phyloP scores from a whole-genome alignment of 37 sponge, comb jelly and placozoan genomes.

The Lycopodina hypogea region DNA sequence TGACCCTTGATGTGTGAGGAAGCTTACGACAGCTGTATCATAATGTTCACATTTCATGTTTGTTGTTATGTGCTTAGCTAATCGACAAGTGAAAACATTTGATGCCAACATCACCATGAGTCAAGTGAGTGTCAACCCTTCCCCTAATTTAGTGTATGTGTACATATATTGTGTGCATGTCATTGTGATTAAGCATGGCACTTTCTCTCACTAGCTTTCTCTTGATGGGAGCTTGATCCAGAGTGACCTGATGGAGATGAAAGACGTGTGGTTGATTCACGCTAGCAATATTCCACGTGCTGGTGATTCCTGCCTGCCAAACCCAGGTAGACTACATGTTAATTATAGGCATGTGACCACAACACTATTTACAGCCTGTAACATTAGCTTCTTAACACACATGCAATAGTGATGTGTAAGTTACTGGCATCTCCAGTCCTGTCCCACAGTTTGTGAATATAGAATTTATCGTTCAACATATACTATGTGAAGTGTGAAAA shows the following conservation, averaged over 20 bases:
- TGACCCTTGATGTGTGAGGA: neutral
- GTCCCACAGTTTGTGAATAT: no score
- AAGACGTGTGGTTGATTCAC: slow-evolving; percentile 61
- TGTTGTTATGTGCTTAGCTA: slow-evolving; percentile 1
- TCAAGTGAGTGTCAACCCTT: slow-evolving; percentile 37
- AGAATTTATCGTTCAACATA: no score
- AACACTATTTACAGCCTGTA: neutral
- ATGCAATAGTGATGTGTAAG: slow-evolving; percentile 2
- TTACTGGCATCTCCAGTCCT: no score
- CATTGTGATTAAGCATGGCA: no score
- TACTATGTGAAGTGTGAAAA: no score
- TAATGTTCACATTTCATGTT: neutral
- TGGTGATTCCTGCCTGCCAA: slow-evolving; percentile 63
- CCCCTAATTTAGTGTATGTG: neutral
- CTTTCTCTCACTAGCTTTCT: slow-evolving; percentile 32
- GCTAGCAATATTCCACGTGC: slow-evolving; percentile 69
- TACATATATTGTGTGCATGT: no score
- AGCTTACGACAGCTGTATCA: neutral
- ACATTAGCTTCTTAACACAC: neutral
- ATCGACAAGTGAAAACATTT: slow-evolving; percentile 62
- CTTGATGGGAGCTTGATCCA: slow-evolving; percentile 54
- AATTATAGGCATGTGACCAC: slow-evolving; percentile 14
- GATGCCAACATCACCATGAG: slow-evolving; percentile 64
- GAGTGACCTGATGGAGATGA: slow-evolving; percentile 50
- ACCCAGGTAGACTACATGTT: slow-evolving; percentile 65